Conservation (phyloP, 2,113 vertebrate genomes). For the Gasterosteus nipponicus region DNA sequence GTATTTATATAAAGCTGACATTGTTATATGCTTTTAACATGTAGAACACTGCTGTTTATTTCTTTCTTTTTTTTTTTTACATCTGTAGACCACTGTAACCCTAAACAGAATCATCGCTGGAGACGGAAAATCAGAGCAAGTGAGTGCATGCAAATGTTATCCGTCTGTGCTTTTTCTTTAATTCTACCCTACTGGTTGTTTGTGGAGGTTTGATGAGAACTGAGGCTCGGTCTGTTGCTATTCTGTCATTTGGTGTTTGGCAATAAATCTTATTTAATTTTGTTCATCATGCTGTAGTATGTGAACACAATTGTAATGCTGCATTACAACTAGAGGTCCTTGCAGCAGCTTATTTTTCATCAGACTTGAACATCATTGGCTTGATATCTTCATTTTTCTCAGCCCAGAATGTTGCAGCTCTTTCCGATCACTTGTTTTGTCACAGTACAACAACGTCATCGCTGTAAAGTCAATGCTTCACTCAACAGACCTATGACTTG, state of each 20-base stretch:
- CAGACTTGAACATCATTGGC: background rate
- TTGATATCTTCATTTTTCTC: too few species aligned
- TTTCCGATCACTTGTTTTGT: background rate
- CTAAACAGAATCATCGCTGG: slow-evolving; percentile 64
- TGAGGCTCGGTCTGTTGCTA: background rate
- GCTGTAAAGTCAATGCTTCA: background rate
- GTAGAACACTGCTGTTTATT: too few species aligned
- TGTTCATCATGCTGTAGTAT: background rate
- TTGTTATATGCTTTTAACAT: background rate
- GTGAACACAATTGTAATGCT: slow-evolving; percentile 6
- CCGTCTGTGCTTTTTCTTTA: background rate
- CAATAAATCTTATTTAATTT: background rate
- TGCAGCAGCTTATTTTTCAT: background rate
- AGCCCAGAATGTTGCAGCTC: background rate
- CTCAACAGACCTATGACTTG: background rate
- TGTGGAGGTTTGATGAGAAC: background rate
- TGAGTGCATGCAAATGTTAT: slow-evolving; percentile 45
- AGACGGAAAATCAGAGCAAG: slow-evolving; percentile 68
- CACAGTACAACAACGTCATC: background rate
- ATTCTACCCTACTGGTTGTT: background rate
- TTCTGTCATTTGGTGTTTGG: background rate
- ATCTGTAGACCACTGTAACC: slow-evolving; percentile 41
- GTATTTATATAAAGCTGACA: background rate
- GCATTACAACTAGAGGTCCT: slow-evolving; percentile 15
- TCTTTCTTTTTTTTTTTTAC: background rate